A percentile compares a stretch with the other conserved stretches of the same genome.
Evolutionary conservation across 2,113 vertebrate genomes (phyloP).

Genomic region (Nothocercus nigrocapillus): DNA sequence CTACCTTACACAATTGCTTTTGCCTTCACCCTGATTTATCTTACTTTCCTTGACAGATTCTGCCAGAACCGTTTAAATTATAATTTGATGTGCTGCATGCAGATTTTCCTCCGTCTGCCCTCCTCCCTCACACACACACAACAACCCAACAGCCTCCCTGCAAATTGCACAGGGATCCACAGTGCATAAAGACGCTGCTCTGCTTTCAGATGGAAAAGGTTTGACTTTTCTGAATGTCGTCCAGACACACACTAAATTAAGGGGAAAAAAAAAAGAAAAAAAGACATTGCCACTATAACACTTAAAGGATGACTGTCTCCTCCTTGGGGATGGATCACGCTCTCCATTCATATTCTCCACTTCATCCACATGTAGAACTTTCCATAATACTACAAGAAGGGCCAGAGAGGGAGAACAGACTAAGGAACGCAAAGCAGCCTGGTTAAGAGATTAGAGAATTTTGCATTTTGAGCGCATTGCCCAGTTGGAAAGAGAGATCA

Average conservation of each 20-base stretch:
- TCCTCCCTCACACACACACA: neutral
- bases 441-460: neutral
- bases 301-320: neutral
- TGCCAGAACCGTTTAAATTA: conserved; percentile 51
- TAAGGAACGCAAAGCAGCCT: neutral
- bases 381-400: neutral
- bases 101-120: conserved; percentile 1
- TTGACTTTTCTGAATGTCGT: neutral
- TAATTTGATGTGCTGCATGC: conserved; percentile 27
- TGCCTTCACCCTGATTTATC: conserved; percentile 27
- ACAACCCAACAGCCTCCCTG: neutral
- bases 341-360: neutral
- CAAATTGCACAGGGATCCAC: neutral
- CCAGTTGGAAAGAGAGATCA: neutral
- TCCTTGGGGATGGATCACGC: neutral
- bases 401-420: neutral
- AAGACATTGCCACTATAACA: neutral
- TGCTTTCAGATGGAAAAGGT: neutral
- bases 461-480: neutral
- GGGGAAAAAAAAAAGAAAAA: rapidly evolving
- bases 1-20: conserved; percentile 40
- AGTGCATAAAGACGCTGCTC: neutral
- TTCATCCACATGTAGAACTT: neutral
- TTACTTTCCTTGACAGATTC: conserved; percentile 42
- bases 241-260: neutral